phyloP scores from a whole-genome alignment of 2,888 invertebrate genomes.

The Eugnorisma glareosa region DNA sequence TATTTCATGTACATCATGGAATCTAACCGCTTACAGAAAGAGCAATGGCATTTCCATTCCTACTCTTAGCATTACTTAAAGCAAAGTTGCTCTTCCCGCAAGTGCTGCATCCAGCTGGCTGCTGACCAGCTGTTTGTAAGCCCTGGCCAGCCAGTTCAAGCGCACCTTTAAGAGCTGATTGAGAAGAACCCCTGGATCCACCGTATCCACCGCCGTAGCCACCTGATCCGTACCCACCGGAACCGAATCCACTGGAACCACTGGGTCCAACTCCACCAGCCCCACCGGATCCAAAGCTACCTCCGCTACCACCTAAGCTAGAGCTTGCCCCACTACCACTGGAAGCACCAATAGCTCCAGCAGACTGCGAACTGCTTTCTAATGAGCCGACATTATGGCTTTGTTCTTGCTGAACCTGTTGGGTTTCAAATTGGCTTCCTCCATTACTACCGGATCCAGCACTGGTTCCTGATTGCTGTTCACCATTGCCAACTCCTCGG shows the following conservation, averaged over 20 bases:
- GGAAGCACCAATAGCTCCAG: constrained; percentile 36
- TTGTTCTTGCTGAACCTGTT: constrained; percentile 22
- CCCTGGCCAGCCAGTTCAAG: constrained; percentile 80
- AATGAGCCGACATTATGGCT: constrained; percentile 31
- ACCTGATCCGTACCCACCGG: constrained; percentile 11
- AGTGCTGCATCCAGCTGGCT: constrained; percentile 76
- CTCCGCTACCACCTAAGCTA: constrained; percentile 17
- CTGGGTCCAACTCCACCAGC: constrained; percentile 7
- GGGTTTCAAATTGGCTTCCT: constrained; percentile 20
- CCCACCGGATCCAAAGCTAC: constrained; percentile 8
- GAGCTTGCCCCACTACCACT: constrained; percentile 34
- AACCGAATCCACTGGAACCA: constrained; percentile 15
- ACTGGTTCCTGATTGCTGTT: constrained; percentile 30
- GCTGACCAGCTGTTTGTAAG: constrained; percentile 71
- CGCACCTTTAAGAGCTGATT: constrained; percentile 78
- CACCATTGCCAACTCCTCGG: constrained; percentile 25
- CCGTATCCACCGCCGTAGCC: constrained; percentile 23
- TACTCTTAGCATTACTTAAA: constrained; percentile 85
- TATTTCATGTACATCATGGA: constrained; percentile 12
- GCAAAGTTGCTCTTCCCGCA: constrained; percentile 83
- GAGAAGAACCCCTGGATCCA: constrained; percentile 53
- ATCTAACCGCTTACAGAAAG: constrained; percentile 82
- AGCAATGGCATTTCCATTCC: constrained; percentile 83
- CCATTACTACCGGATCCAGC: constrained; percentile 7
- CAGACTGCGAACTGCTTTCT: constrained; percentile 32